phyloP scores from a whole-genome alignment of 1,140 invertebrate species.

The Caenorhabditis briggsae region DNA sequence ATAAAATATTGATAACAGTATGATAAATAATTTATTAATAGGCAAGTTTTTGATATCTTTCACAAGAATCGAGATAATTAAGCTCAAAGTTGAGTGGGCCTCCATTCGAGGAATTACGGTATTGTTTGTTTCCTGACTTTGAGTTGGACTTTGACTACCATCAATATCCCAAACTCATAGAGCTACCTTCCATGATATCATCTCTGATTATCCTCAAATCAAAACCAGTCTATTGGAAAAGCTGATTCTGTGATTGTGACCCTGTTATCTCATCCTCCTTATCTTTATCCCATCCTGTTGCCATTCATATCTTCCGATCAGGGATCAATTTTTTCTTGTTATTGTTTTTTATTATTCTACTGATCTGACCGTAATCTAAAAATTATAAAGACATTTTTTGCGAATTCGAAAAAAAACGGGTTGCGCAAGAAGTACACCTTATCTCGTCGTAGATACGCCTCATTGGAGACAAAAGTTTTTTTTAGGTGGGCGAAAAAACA shows the following conservation, averaged over 20 bases:
- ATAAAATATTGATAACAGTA: too few relatives aligned
- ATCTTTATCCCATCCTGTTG: background rate
- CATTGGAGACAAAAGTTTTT: constrained; percentile 37
- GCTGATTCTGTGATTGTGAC: constrained; percentile 11
- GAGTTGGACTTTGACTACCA: too few relatives aligned
- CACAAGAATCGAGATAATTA: too few relatives aligned
- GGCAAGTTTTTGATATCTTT: too few relatives aligned
- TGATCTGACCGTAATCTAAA: background rate
- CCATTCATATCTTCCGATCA: constrained; percentile 22
- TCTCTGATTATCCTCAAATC: background rate
- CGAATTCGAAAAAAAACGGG: constrained; percentile 5
- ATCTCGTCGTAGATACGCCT: constrained; percentile 31
- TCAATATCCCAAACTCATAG: too few relatives aligned
- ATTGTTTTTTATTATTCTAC: background rate
- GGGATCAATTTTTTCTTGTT: background rate
- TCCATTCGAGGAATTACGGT: too few relatives aligned
- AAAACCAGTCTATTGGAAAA: background rate
- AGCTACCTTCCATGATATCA: background rate
- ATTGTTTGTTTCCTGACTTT: too few relatives aligned
- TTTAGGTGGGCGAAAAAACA: constrained; percentile 14
- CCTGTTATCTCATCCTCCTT: background rate
- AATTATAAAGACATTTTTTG: background rate
- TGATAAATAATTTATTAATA: too few relatives aligned
- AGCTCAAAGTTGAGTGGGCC: too few relatives aligned
- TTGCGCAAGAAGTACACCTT: constrained; percentile 45